These are phyloP conservation scores for Orcinus orca DNA, from an alignment of 2,113 vertebrate species.

Conservation along the genomic window DNA sequence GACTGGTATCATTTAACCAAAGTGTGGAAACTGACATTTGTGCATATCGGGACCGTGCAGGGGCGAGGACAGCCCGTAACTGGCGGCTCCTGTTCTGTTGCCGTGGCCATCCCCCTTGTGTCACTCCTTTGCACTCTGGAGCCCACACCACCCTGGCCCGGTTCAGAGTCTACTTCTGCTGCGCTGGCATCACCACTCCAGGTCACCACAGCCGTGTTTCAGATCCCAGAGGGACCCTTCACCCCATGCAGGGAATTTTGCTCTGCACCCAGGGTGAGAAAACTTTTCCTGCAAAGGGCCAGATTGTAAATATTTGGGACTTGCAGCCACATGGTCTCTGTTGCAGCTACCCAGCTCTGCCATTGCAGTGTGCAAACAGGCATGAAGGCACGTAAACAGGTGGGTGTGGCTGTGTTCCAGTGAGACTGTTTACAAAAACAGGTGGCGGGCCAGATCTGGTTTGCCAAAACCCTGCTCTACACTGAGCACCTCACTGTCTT, in stretches of 20 bases:
- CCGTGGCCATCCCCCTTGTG: fast-evolving
- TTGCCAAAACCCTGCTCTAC: background rate
- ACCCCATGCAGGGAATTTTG: background rate
- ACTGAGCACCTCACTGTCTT: background rate
- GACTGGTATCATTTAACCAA: background rate
- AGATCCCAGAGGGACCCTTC: background rate
- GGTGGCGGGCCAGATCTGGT: background rate
- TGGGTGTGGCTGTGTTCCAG: background rate
- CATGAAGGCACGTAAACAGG: fast-evolving
- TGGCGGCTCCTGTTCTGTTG: no score
- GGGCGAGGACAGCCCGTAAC: background rate
- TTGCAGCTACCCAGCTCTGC: background rate
- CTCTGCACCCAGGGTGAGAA: background rate
- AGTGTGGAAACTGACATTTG: fast-evolving
- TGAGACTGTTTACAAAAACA: background rate
- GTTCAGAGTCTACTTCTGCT: background rate
- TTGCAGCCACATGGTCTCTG: background rate
- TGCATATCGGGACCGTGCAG: fast-evolving
- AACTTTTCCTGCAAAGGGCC: background rate
- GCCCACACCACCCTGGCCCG: background rate
- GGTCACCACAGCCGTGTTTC: background rate
- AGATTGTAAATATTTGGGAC: background rate
- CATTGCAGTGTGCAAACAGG: background rate
- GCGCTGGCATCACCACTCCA: background rate
- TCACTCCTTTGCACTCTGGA: fast-evolving